A percentile compares a stretch with the other conserved stretches of the same genome.
phyloP scores from a whole-genome alignment of 2,113 vertebrate species.

The Lophius piscatorius region DNA sequence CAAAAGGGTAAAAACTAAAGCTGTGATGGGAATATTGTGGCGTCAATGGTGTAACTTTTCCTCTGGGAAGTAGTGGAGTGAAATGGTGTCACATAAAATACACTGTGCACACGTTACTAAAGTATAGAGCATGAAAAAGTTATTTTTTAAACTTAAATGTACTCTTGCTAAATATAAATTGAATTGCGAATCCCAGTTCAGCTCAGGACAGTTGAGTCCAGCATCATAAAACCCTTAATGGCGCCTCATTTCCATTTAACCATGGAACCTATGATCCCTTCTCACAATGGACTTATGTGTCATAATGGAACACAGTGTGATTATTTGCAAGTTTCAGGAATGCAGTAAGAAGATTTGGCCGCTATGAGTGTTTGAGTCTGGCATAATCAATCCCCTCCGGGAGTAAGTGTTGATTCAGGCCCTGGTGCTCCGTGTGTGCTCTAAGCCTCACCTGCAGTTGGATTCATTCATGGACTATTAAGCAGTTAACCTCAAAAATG shows the following conservation, averaged over 20 bases:
- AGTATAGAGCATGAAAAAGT: too few relatives aligned
- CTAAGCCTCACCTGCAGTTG: conserved; percentile 15
- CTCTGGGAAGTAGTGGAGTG: not conserved
- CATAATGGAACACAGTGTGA: conserved; percentile 35
- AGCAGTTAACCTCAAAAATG: conserved; percentile 4
- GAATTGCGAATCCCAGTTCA: conserved; percentile 28
- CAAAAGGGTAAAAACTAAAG: too few relatives aligned
- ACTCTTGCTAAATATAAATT: not conserved
- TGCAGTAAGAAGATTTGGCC: conserved; percentile 72
- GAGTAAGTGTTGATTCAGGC: conserved; percentile 2
- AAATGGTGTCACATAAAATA: too few relatives aligned
- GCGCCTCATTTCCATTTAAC: conserved; percentile 42
- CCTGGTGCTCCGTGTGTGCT: conserved; percentile 22
- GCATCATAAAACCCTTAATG: conserved; percentile 18
- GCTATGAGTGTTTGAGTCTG: conserved; percentile 39
- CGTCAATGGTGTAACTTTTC: not conserved
- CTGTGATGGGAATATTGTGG: not conserved
- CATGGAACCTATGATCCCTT: conserved; percentile 47
- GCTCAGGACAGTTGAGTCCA: conserved; percentile 23
- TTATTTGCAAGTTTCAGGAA: conserved; percentile 63
- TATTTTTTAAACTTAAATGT: not conserved
- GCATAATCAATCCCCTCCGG: conserved; percentile 41
- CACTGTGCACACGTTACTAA: too few relatives aligned
- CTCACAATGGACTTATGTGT: conserved; percentile 55
- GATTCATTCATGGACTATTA: conserved; percentile 22